Conservation (phyloP, 2,797 vertebrate genomes). For the Sebastes kiyomatsui region DNA sequence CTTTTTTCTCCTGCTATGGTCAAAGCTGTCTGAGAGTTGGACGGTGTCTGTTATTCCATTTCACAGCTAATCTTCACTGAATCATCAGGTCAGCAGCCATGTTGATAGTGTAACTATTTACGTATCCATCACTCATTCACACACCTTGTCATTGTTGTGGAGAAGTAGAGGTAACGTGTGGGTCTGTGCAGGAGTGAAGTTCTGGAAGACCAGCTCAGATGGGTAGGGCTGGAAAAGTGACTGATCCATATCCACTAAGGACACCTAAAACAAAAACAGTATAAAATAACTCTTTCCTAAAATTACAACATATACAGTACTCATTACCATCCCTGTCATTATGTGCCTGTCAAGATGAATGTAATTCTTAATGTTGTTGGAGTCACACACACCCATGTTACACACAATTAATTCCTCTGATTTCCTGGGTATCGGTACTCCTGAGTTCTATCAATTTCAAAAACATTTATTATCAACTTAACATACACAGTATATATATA, state of each 20-base stretch:
- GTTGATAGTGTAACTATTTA: neutral
- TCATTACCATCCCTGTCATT: neutral
- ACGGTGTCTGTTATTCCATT: neutral
- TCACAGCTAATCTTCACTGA: neutral
- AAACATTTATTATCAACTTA: neutral
- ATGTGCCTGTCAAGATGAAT: neutral
- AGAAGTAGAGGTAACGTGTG: constrained; percentile 84
- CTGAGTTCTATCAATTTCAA: neutral
- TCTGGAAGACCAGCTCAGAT: constrained; percentile 90
- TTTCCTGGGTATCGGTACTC: neutral
- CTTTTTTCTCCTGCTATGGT: neutral
- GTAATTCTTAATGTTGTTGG: neutral
- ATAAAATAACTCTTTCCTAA: neutral
- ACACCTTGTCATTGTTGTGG: constrained; percentile 87
- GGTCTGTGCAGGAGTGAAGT: constrained; percentile 80
- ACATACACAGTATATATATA: neutral
- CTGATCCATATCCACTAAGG: constrained; percentile 77
- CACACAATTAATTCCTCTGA: neutral
- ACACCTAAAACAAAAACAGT: constrained; percentile 73
- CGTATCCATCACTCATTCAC: neutral
- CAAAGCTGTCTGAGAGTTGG: neutral
- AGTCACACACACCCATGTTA: neutral
- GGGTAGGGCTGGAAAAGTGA: constrained; percentile 88
- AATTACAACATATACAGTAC: neutral
- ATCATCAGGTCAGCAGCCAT: neutral